Evolutionary conservation across 1,140 invertebrate species (phyloP).

Genomic region (Nylanderia fulva): DNA sequence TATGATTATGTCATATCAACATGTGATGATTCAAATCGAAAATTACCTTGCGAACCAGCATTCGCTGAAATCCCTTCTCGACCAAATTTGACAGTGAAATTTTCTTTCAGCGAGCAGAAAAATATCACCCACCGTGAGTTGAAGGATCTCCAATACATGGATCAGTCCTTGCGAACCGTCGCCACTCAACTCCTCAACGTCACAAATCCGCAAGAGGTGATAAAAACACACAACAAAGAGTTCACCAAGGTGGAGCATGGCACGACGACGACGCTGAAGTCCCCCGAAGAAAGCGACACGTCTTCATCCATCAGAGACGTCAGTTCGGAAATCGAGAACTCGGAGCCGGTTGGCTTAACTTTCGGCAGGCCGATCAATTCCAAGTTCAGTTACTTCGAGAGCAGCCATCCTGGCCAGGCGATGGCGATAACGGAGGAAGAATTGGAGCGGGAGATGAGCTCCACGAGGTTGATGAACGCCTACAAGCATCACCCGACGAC

Average conservation of each 20-base stretch:
- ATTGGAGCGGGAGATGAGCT: constrained; percentile 80
- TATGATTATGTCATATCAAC: not conserved
- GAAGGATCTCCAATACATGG: constrained; percentile 82
- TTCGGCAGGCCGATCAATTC: constrained; percentile 83
- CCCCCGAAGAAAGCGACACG: not conserved
- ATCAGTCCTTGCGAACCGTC: constrained; percentile 82
- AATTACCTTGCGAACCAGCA: not conserved
- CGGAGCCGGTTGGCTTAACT: constrained; percentile 62
- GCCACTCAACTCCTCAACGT: constrained; percentile 83
- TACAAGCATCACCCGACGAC: constrained; percentile 87
- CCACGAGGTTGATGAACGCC: constrained; percentile 71
- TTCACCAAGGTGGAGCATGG: not conserved
- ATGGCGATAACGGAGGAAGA: constrained; percentile 85
- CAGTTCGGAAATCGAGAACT: constrained; percentile 55
- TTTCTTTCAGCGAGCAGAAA: constrained; percentile 57
- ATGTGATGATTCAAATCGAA: not conserved
- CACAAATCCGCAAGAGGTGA: constrained; percentile 68
- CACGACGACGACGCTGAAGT: not conserved
- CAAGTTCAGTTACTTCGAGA: constrained; percentile 83
- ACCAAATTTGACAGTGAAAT: constrained; percentile 15
- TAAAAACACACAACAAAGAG: constrained; percentile 40
- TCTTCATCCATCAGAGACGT: constrained; percentile 50
- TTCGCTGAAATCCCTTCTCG: not conserved
- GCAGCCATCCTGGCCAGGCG: constrained; percentile 83
- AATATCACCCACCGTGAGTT: constrained; percentile 64